Conservation (phyloP, 2,113 vertebrate species). For the Silurus asotus region DNA sequence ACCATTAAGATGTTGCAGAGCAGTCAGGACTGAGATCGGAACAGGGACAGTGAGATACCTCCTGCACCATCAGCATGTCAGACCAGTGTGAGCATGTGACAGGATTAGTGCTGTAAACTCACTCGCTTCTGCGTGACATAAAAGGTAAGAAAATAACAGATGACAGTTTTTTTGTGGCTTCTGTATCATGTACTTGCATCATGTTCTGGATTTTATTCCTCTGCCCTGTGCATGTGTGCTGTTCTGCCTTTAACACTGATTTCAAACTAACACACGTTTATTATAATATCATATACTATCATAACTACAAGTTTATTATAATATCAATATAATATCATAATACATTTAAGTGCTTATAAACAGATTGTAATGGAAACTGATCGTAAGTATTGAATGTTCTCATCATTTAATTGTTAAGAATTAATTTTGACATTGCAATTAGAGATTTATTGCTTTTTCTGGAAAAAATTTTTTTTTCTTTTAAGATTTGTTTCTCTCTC, state of each 20-base stretch:
- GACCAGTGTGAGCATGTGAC: neutral
- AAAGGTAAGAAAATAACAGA: neutral
- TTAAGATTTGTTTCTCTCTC: neutral
- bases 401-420: neutral
- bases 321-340: too few relatives aligned
- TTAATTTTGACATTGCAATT: neutral
- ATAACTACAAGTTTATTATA: too few relatives aligned
- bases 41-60: neutral
- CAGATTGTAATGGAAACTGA: too few relatives aligned
- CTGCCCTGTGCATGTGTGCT: neutral
- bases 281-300: neutral
- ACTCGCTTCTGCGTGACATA: neutral
- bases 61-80: neutral
- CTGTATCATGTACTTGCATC: neutral
- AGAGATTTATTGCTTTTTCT: neutral
- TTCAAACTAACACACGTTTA: neutral
- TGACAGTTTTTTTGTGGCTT: neutral
- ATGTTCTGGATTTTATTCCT: neutral
- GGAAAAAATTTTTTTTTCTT: neutral
- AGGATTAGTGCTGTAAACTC: neutral
- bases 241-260: neutral
- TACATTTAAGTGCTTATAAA: too few relatives aligned
- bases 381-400: neutral
- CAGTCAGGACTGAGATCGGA: neutral
- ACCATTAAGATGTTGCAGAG: neutral